Conservation (phyloP, 2,113 vertebrate species). For the Illadopsis cleaveri region DNA sequence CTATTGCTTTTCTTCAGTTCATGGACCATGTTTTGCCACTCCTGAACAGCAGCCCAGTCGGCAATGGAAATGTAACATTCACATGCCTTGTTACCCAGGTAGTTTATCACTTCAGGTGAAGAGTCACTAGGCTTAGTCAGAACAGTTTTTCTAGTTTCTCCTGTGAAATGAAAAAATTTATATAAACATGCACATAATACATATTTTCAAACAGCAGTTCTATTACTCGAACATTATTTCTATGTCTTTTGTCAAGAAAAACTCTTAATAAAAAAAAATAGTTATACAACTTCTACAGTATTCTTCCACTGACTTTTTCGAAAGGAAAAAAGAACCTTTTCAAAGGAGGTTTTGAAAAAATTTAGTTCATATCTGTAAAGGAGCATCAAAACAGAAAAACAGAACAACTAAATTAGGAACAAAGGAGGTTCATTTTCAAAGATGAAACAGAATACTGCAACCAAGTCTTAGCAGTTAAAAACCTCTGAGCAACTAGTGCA, state of each 20-base stretch:
- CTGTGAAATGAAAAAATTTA: constrained; percentile 58
- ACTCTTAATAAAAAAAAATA: rapidly evolving
- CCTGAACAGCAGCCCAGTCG: constrained; percentile 92
- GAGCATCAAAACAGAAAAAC: background rate
- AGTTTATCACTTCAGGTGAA: constrained; percentile 91
- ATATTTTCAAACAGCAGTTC: background rate
- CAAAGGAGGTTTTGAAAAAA: background rate
- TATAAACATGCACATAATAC: rapidly evolving
- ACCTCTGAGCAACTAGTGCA: background rate
- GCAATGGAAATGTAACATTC: constrained; percentile 93
- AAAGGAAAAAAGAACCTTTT: background rate
- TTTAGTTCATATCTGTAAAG: background rate
- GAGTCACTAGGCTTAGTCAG: constrained; percentile 89
- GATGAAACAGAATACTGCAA: background rate
- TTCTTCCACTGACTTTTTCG: background rate
- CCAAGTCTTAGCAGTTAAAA: background rate
- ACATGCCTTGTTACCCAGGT: constrained; percentile 93
- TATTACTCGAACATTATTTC: background rate
- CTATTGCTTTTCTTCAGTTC: constrained; percentile 86
- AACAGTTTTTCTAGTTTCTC: constrained; percentile 90
- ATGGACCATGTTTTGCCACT: constrained; percentile 90
- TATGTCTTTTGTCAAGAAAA: background rate
- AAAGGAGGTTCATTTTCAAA: background rate
- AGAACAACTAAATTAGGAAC: background rate
- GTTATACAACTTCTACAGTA: background rate